Evolutionary conservation across 2,797 vertebrate species (phyloP).

Genomic region (Pogonophryne albipinna): DNA sequence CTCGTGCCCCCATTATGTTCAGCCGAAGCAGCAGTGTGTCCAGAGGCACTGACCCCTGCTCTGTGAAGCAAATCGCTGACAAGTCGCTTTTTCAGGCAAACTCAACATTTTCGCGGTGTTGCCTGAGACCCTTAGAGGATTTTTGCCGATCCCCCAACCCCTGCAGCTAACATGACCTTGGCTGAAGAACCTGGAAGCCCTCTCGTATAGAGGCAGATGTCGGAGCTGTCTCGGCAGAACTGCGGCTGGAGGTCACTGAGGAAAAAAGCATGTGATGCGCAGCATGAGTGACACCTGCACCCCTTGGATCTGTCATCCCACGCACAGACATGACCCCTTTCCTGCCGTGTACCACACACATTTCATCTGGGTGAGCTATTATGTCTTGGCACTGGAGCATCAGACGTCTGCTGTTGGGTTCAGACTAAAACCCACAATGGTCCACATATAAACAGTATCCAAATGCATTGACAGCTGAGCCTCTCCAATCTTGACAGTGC

Average conservation of each 20-base stretch:
- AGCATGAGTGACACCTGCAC: conserved; percentile 43
- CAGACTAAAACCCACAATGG: not conserved
- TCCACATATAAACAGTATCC: conserved; percentile 2
- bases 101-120: conserved; percentile 52
- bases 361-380: not conserved
- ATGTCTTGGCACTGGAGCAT: conserved; percentile 11
- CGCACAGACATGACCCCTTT: conserved; percentile 15
- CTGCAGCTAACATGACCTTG: conserved; percentile 55
- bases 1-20: conserved; percentile 5
- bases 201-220: conserved; percentile 39
- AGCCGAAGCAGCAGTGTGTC: conserved; percentile 32
- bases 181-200: conserved; percentile 25
- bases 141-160: conserved; percentile 25
- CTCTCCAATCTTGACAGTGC: conserved; percentile 12
- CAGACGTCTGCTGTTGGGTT: conserved; percentile 3
- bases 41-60: conserved; percentile 48
- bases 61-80: conserved; percentile 52
- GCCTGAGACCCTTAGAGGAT: conserved; percentile 33
- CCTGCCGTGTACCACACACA: not conserved
- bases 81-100: conserved; percentile 58
- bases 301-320: conserved; percentile 36
- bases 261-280: conserved; percentile 26
- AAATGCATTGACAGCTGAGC: not conserved
- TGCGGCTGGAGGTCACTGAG: conserved; percentile 37
- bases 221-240: conserved; percentile 27